Conservation (phyloP, 2,797 vertebrate genomes). For the Acanthopagrus latus region DNA sequence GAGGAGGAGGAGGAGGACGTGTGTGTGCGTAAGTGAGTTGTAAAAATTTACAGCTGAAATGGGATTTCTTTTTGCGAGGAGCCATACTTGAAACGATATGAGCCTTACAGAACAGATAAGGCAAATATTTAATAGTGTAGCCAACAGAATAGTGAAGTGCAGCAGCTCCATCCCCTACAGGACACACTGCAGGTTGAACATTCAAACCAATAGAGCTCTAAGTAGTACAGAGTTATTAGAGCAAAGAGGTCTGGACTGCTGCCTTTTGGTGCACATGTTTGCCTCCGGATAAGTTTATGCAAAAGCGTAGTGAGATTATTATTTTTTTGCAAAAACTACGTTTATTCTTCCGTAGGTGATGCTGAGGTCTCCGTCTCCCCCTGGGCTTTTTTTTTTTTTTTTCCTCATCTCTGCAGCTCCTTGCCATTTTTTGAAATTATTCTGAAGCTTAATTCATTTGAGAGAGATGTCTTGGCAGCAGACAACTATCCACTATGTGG, state of each 20-base stretch:
- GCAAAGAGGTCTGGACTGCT: constrained; percentile 45
- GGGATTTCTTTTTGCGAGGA: constrained; percentile 60
- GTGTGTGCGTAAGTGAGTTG: constrained; percentile 66
- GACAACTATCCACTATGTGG: constrained; percentile 87
- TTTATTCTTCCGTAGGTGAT: constrained; percentile 73
- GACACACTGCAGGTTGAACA: constrained; percentile 37
- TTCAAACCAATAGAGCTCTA: constrained; percentile 50
- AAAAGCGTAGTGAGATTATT: constrained; percentile 59
- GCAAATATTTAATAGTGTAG: constrained; percentile 59
- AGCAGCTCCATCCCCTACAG: constrained; percentile 51
- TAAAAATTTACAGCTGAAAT: constrained; percentile 71
- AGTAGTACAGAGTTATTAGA: constrained; percentile 56
- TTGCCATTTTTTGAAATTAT: constrained; percentile 56
- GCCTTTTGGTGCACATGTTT: constrained; percentile 47
- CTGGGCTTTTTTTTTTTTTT: constrained; percentile 31
- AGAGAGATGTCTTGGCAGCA: constrained; percentile 85
- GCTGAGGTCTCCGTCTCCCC: constrained; percentile 68
- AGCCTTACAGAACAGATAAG: constrained; percentile 68
- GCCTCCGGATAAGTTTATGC: constrained; percentile 70
- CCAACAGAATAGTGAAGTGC: constrained; percentile 40
- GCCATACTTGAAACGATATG: constrained; percentile 55
- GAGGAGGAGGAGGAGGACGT: not conserved
- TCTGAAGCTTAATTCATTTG: constrained; percentile 82
- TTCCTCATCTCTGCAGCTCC: constrained; percentile 40
- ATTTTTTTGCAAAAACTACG: constrained; percentile 61